phyloP scores from a whole-genome alignment of 2,888 invertebrate genomes.

The Lepidocyrtoides sp. region DNA sequence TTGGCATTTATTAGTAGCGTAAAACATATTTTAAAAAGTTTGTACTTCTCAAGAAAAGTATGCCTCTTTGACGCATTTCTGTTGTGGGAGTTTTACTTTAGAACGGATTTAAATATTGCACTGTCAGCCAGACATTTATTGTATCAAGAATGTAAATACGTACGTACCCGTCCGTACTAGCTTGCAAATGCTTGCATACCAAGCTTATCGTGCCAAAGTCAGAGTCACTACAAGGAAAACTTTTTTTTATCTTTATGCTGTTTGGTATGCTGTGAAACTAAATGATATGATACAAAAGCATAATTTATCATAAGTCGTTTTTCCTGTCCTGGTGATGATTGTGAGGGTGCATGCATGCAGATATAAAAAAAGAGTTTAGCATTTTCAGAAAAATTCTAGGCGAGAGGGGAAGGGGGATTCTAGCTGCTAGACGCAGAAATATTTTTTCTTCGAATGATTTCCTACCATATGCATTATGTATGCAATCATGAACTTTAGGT shows the following conservation, averaged over 20 bases:
- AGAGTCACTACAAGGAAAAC: neutral
- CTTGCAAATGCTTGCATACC: neutral
- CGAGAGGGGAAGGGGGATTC: neutral
- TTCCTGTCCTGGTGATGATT: slow-evolving; percentile 32
- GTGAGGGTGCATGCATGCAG: neutral
- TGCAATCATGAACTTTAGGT: neutral
- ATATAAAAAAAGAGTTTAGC: slow-evolving; percentile 7
- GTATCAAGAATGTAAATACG: neutral
- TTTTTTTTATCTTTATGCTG: neutral
- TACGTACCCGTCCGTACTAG: neutral
- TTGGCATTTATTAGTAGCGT: too few species aligned
- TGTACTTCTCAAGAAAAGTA: neutral
- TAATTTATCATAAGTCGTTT: slow-evolving; percentile 52
- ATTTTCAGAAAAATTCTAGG: neutral
- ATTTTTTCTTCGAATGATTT: neutral
- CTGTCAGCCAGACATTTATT: neutral
- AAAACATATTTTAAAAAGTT: neutral
- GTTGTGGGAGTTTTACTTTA: slow-evolving; percentile 8
- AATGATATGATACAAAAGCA: slow-evolving; percentile 36
- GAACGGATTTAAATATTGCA: neutral
- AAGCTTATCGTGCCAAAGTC: too few species aligned
- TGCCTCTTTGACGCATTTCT: slow-evolving; percentile 27
- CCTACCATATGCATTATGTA: neutral
- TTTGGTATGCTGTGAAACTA: slow-evolving; percentile 2
- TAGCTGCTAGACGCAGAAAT: neutral